Conservation (phyloP, 1,140 invertebrate species). For the Chironomus tepperi region DNA sequence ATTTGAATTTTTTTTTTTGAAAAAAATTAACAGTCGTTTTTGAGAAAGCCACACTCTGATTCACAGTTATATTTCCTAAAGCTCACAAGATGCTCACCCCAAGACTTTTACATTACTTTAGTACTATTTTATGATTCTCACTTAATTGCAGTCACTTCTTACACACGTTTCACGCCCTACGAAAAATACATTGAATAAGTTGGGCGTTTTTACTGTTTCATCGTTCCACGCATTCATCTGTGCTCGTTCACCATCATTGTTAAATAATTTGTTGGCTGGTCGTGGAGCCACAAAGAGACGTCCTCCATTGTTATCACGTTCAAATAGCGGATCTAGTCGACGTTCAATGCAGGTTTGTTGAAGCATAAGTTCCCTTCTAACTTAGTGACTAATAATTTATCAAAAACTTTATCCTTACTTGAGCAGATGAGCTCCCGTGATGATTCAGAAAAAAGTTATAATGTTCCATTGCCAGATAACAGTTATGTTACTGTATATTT, state of each 20-base stretch:
- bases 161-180: slow-evolving; percentile 91
- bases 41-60: too few relatives aligned
- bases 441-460: slow-evolving; percentile 75
- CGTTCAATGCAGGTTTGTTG: slow-evolving; percentile 62
- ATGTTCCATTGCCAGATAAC: slow-evolving; percentile 80
- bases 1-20: too few relatives aligned
- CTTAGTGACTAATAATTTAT: neutral
- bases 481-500: slow-evolving; percentile 71
- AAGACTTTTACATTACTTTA: too few relatives aligned
- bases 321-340: slow-evolving; percentile 75
- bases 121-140: slow-evolving; percentile 26
- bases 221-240: slow-evolving; percentile 97
- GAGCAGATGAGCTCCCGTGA: slow-evolving; percentile 65
- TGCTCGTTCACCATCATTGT: slow-evolving; percentile 81
- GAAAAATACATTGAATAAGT: slow-evolving; percentile 87
- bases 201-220: slow-evolving; percentile 95
- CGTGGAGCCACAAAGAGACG: slow-evolving; percentile 79
- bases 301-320: slow-evolving; percentile 76
- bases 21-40: too few relatives aligned
- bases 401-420: slow-evolving; percentile 25
- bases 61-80: too few relatives aligned
- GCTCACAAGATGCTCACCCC: too few relatives aligned
- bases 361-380: slow-evolving; percentile 23
- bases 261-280: slow-evolving; percentile 86
- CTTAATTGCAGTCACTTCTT: slow-evolving; percentile 70